These are phyloP conservation scores for Himalopsyche japonica DNA, from an alignment of 2,888 invertebrate species.

Conservation along the genomic window DNA sequence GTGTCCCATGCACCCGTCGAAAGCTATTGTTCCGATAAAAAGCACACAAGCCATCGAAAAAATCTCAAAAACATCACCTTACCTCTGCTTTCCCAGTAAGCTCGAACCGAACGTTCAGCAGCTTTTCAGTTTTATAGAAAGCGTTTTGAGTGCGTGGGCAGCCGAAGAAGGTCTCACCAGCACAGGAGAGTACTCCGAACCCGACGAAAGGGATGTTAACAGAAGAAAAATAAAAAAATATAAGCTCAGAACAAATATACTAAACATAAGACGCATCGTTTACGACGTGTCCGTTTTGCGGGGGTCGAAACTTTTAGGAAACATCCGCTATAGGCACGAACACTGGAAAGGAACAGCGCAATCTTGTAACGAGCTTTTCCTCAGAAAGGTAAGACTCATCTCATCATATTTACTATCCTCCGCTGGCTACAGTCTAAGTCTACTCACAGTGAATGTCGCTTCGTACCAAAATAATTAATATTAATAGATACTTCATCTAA, in stretches of 20 bases:
- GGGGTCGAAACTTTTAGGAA: constrained; percentile 69
- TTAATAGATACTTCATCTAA: no score
- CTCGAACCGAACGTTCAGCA: constrained; percentile 79
- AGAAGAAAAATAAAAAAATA: constrained; percentile 64
- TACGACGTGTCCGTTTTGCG: constrained; percentile 71
- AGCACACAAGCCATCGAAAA: constrained; percentile 45
- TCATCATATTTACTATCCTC: neutral
- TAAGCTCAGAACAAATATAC: constrained; percentile 66
- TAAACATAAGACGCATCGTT: constrained; percentile 70
- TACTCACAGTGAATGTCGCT: no score
- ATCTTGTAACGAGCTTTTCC: constrained; percentile 86
- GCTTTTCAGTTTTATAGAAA: constrained; percentile 80
- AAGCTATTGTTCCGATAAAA: constrained; percentile 47
- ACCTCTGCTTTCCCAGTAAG: constrained; percentile 59
- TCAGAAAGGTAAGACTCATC: constrained; percentile 72
- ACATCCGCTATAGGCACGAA: constrained; percentile 73
- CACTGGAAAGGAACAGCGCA: constrained; percentile 86
- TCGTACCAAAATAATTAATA: no score
- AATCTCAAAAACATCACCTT: constrained; percentile 57
- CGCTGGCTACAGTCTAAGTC: neutral
- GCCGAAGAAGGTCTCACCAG: constrained; percentile 73
- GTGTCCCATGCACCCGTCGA: constrained; percentile 56
- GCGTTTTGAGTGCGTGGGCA: constrained; percentile 78
- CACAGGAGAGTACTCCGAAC: constrained; percentile 74
- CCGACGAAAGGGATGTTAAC: constrained; percentile 69